Evolutionary conservation across 2,888 invertebrate genomes (phyloP).

Genomic region (Synergus gifuensis): DNA sequence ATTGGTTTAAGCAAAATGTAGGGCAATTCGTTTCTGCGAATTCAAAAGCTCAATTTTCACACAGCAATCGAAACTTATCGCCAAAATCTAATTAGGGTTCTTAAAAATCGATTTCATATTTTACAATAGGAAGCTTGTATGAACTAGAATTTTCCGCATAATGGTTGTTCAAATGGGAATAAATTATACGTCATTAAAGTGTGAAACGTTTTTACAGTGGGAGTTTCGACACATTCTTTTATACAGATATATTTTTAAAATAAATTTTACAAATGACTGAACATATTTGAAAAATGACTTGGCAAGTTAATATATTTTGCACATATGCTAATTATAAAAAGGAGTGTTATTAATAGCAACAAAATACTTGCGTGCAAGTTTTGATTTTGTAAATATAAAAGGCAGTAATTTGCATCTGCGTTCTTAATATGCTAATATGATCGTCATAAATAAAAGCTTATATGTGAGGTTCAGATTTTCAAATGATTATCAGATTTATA

Average conservation of each 20-base stretch:
- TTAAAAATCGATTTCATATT: conserved; percentile 11
- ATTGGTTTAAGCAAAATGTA: neutral
- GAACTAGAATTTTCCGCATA: neutral
- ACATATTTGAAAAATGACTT: neutral
- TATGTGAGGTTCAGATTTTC: neutral
- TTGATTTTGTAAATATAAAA: neutral
- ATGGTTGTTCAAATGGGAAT: neutral
- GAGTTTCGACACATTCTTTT: neutral
- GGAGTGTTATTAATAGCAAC: neutral
- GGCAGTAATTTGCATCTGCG: neutral
- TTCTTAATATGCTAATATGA: neutral
- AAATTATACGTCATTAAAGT: neutral
- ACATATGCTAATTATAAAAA: neutral
- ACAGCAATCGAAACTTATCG: neutral
- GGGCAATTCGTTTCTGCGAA: neutral
- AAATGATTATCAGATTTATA: no score
- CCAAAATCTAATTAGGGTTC: neutral
- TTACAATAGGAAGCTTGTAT: neutral
- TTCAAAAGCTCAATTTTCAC: neutral
- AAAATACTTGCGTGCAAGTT: neutral
- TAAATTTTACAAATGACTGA: neutral
- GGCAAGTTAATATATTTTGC: neutral
- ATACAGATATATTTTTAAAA: no score
- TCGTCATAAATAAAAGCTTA: neutral
- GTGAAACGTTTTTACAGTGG: neutral